These are phyloP conservation scores for Phrynocephalus guinanensis DNA, from an alignment of 2,797 vertebrate genomes.

Conservation along the genomic window DNA sequence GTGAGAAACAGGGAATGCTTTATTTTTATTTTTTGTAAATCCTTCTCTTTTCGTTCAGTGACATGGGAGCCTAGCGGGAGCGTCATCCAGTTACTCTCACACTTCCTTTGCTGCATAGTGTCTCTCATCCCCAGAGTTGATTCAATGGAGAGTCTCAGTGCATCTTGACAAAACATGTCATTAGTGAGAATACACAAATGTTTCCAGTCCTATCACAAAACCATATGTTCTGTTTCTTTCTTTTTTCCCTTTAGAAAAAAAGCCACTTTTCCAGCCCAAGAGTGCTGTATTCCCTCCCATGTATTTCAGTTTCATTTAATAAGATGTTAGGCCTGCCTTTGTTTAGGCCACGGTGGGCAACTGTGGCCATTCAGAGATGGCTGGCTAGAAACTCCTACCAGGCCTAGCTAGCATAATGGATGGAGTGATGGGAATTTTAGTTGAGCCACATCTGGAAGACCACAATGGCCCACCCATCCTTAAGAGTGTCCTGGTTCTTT, in stretches of 20 bases:
- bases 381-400: neutral
- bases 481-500: neutral
- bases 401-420: neutral
- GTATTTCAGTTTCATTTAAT: constrained; percentile 62
- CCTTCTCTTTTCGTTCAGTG: constrained; percentile 12
- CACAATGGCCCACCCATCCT: neutral
- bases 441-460: neutral
- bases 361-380: neutral
- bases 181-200: constrained; percentile 63
- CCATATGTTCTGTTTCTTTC: constrained; percentile 39
- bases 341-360: constrained; percentile 41
- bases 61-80: constrained; percentile 33
- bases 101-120: constrained; percentile 22
- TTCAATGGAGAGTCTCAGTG: constrained; percentile 49
- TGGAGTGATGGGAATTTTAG: neutral
- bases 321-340: constrained; percentile 48
- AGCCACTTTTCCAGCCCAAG: constrained; percentile 29
- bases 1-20: constrained; percentile 25
- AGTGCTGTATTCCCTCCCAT: constrained; percentile 41
- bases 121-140: constrained; percentile 51
- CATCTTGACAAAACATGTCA: constrained; percentile 61
- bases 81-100: constrained; percentile 40
- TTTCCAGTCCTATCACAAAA: constrained; percentile 68
- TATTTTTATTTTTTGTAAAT: constrained; percentile 25
- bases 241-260: neutral